phyloP scores from a whole-genome alignment of 64 coral and sea anemone species.

The Astreopora myriophthalma region DNA sequence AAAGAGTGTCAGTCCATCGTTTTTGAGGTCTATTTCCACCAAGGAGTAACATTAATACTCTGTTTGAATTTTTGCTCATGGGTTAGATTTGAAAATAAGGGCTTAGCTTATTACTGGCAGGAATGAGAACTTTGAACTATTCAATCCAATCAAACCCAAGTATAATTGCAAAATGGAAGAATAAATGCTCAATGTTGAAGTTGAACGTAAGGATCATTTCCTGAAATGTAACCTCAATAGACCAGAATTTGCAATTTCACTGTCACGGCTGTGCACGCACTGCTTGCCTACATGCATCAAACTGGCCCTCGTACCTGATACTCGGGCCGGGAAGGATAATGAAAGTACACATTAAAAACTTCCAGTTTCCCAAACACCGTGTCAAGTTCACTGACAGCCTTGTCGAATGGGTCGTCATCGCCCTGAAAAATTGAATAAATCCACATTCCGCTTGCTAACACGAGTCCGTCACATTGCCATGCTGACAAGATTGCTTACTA shows the following conservation, averaged over 20 bases:
- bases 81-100: no score
- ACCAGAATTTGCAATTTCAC: not conserved
- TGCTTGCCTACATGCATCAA: not conserved
- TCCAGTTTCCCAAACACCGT: slow-evolving; percentile 64
- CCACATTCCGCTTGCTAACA: not conserved
- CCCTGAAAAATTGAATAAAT: slow-evolving; percentile 12
- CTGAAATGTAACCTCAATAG: no score
- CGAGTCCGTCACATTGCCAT: no score
- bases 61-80: no score
- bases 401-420: slow-evolving; percentile 55
- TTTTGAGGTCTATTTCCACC: not conserved
- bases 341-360: slow-evolving; percentile 82
- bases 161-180: no score
- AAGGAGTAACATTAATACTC: no score
- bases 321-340: slow-evolving; percentile 88
- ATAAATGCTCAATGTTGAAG: no score
- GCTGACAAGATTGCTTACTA: no score
- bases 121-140: no score
- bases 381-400: slow-evolving; percentile 68
- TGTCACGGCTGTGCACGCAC: not conserved
- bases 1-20: not conserved
- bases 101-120: no score
- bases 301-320: slow-evolving; percentile 52
- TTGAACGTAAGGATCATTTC: no score
- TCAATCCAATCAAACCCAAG: no score